Base-by-base conservation (phyloP, 2,797 vertebrate species). In the Ciconia nigra region DNA sequence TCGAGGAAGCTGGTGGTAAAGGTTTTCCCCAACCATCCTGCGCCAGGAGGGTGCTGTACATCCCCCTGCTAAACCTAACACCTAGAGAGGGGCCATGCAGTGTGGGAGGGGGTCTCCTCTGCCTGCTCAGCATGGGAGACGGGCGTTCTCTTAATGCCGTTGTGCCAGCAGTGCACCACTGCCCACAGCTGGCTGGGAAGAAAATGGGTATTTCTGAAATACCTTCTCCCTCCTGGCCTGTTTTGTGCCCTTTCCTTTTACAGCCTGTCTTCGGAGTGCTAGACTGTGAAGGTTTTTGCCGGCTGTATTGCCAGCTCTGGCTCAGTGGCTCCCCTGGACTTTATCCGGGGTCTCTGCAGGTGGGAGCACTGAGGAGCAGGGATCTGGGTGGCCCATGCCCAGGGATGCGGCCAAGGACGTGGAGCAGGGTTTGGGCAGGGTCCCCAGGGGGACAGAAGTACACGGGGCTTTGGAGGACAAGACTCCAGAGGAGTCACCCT, bases 41-140 rank as follows among this genome's bases (percentile, higher is more conserved):
- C 29, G 15, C 11, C 39, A 39, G 42, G 35, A 39, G 13, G 21
- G 18, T 62, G n/a, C 44, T 89, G 15, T 44, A 61, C 5, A n/a
- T 5, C 18, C 3, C 37, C 8, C 25, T 1, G 2, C 22, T 47
- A 71, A 66, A 35, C 33, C 37, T 49, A 42, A 37, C 0, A 1
- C 20, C 25, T 42, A 20, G 47, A 66, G 58, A 65, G 20, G 26
- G 46, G 8, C 25, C 10, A 3, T 19, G 41, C 15, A 37, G 46
- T 0, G 0, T 41, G 39, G 52, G 20, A 55, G 8, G 24, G 26
- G 11, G 26, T 51, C 20, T 84, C 26, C 52, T 83, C 52, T 52
- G 15, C 31, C 62, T 55, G 26, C 20, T 51, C 1, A 0, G 14
- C 1, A 0, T 42, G 39, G 58, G 29, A 70, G 44, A 41, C 2